phyloP scores from a whole-genome alignment of 2,888 invertebrate species.

The Catotricha subobsoleta region DNA sequence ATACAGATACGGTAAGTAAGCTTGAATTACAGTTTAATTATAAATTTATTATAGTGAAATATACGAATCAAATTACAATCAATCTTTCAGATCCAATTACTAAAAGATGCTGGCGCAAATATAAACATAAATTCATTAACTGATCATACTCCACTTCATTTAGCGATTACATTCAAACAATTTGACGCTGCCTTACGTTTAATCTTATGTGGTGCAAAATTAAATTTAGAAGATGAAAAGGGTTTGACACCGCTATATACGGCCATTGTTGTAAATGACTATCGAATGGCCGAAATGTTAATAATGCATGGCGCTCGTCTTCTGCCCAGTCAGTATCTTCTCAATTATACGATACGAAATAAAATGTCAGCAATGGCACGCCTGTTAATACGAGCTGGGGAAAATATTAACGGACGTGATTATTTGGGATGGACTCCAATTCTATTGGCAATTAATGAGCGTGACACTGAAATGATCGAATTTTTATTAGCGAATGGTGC shows the following conservation, averaged over 20 bases:
- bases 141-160: conserved; percentile 33
- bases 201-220: conserved; percentile 39
- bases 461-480: conserved; percentile 37
- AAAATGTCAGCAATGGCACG: conserved; percentile 32
- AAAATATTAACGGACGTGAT: conserved; percentile 20
- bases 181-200: conserved; percentile 34
- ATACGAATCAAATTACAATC: no score
- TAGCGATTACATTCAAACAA: conserved; percentile 2
- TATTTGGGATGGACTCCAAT: conserved; percentile 44
- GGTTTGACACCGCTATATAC: conserved; percentile 2
- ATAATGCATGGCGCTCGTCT: conserved; percentile 47
- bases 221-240: conserved; percentile 45
- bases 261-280: neutral
- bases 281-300: neutral
- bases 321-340: conserved; percentile 47
- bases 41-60: neutral
- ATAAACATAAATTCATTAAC: conserved; percentile 51
- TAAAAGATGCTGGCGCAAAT: conserved; percentile 51
- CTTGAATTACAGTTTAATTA: neutral
- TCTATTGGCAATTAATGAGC: conserved; percentile 50
- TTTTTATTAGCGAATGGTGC: conserved; percentile 43
- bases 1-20: conserved; percentile 47
- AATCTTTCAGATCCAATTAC: conserved; percentile 33
- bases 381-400: conserved; percentile 19
- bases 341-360: conserved; percentile 48